Percentiles rank a stretch among this genome's conserved stretches.
Evolutionary conservation across 2,797 vertebrate species (phyloP).

Genomic region (Gastrophryne carolinensis): DNA sequence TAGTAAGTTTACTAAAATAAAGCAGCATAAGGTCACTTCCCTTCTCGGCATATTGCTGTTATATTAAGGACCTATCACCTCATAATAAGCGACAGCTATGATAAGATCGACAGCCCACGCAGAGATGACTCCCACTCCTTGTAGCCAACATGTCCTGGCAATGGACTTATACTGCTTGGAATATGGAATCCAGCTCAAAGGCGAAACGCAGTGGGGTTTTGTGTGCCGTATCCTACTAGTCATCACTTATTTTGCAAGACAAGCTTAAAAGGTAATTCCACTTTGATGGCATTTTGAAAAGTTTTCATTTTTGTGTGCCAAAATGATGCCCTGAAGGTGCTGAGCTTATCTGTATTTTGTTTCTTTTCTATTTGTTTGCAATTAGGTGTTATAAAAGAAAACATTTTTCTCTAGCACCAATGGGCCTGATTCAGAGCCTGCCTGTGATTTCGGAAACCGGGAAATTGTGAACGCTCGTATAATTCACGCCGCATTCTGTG

Average conservation of each 20-base stretch:
- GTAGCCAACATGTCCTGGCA: not conserved
- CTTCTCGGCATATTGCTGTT: not conserved
- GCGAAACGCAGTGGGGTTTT: not conserved
- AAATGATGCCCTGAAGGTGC: too few species aligned
- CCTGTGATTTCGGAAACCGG: too few species aligned
- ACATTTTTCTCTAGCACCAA: too few species aligned
- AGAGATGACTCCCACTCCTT: not conserved
- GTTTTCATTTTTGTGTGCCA: too few species aligned
- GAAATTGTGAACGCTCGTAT: too few species aligned
- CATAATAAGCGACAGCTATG: conserved; percentile 12
- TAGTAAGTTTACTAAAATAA: conserved; percentile 15
- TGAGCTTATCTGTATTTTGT: too few species aligned
- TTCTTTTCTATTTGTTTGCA: too few species aligned
- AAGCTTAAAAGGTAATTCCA: too few species aligned
- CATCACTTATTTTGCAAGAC: not conserved
- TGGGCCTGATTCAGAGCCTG: too few species aligned
- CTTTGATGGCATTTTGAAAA: too few species aligned
- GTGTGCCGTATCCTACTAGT: not conserved
- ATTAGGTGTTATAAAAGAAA: too few species aligned
- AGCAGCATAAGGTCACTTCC: conserved; percentile 19
- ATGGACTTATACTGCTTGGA: not conserved
- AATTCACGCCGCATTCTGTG: too few species aligned
- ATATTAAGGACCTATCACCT: conserved; percentile 27
- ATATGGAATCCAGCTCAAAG: not conserved
- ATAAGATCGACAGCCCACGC: conserved; percentile 27